These are phyloP conservation scores for Lineus longissimus DNA, from an alignment of 1,140 invertebrate genomes.

Conservation along the genomic window DNA sequence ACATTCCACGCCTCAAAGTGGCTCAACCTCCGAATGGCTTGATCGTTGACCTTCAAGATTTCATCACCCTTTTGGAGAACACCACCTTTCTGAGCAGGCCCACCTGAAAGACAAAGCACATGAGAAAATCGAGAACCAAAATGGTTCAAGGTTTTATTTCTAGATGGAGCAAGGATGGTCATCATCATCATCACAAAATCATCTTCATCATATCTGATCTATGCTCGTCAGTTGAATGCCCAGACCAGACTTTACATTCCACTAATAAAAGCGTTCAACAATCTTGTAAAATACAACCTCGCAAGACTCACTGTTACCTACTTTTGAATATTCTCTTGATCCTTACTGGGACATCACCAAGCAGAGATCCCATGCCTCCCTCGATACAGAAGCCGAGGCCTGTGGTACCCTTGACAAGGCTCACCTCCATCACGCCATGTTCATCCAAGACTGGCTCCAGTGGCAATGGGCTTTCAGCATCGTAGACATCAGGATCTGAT, in stretches of 20 bases:
- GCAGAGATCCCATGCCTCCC: conserved; percentile 82
- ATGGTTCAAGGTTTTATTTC: no score
- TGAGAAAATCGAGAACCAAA: neutral
- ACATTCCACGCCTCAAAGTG: conserved; percentile 90
- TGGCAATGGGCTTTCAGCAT: neutral
- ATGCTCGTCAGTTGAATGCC: no score
- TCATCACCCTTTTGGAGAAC: conserved; percentile 80
- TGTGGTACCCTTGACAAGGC: conserved; percentile 73
- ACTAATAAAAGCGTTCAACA: no score
- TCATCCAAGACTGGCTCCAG: neutral
- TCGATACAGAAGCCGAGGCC: conserved; percentile 89
- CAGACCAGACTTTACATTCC: no score
- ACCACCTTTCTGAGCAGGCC: conserved; percentile 83
- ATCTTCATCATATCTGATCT: no score
- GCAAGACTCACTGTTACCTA: conserved; percentile 45
- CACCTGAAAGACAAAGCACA: conserved; percentile 62
- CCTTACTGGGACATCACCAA: conserved; percentile 78
- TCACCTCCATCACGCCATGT: conserved; percentile 22
- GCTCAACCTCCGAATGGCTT: conserved; percentile 75
- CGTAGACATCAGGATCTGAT: no score
- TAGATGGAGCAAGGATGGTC: no score
- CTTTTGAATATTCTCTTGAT: conserved; percentile 90
- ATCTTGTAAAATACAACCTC: no score
- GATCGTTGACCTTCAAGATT: conserved; percentile 76
- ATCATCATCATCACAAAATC: neutral